Evolutionary conservation across 2,113 vertebrate genomes (phyloP), one percentile per base, ranked within the genome.

Genomic region (Thinocorus orbignyianus): DNA sequence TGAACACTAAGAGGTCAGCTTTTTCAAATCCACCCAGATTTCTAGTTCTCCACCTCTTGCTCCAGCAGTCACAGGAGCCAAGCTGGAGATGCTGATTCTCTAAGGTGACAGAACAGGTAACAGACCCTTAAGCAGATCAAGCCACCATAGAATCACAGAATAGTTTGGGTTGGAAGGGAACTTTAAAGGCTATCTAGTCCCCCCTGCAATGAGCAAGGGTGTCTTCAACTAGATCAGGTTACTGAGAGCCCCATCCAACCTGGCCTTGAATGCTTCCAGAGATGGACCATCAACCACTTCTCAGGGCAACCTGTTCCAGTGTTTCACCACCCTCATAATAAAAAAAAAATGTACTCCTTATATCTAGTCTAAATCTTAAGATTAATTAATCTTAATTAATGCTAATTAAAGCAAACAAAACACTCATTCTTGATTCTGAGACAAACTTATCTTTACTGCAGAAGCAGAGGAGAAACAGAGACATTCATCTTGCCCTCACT

Each of bases 31-130:
- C 54, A 30, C n/a, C 33, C 28, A 26, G 15, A 12, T 24, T 86
- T 82, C 52, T 33, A n/a, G 18, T n/a, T 76, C 11, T 37, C 2
- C 1, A 8, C 8, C 4, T 68, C 28, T 65, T 0, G 0, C 26
- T 42, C 46, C 39, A 28, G 41, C 51, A 74, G 69, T 17, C 39
- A 28, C 2, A 5, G 24, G 13, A 88, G 33, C 20, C 30, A 48
- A 52, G 41, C 24, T 46, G 23, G 15, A 46, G 60, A 23, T 54
- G 52, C 39, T 25, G 23, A 31, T n/a, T 61, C 51, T 70, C 51
- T 33, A 30, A 17, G 30, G 30, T 57, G 35, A 22, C 55, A 88
- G 26, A 69, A 49, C 3, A 61, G 69, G 54, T 46, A 48, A 60
- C 33, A 61, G 31, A 90, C 7, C 18, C 61, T 57, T 66, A 74